A percentile compares a stretch with the other conserved stretches of the same genome.
phyloP scores from a whole-genome alignment of 2,797 vertebrate species.

The Girardinus metallicus region DNA sequence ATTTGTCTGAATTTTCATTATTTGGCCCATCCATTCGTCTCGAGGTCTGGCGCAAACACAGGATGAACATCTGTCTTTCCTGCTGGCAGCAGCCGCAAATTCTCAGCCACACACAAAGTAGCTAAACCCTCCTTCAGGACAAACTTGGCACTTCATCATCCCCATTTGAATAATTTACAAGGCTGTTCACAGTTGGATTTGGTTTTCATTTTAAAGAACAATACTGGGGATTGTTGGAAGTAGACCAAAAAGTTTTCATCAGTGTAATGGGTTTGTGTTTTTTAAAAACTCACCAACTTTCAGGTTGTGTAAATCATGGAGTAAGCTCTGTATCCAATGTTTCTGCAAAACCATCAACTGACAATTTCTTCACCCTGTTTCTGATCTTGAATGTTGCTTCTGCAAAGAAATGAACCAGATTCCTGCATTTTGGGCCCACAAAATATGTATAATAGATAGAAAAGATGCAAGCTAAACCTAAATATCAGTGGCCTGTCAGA shows the following conservation, averaged over 20 bases:
- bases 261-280: not conserved
- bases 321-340: not conserved
- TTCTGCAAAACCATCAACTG: not conserved
- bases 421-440: not conserved
- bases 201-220: conserved; percentile 32
- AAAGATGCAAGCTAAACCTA: not conserved
- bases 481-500: not conserved
- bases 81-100: conserved; percentile 41
- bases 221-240: conserved; percentile 10
- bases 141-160: conserved; percentile 45
- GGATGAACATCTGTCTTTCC: conserved; percentile 54
- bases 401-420: not conserved
- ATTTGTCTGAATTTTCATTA: conserved; percentile 22
- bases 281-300: not conserved
- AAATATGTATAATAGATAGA: not conserved
- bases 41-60: conserved; percentile 40
- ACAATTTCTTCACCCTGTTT: not conserved
- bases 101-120: conserved; percentile 33
- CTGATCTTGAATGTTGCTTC: not conserved
- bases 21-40: conserved; percentile 38
- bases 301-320: not conserved
- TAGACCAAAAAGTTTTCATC: not conserved
- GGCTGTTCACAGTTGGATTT: conserved; percentile 25
- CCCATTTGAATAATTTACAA: conserved; percentile 38
- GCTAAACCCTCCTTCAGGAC: conserved; percentile 57